Percentiles rank a stretch among this genome's conserved stretches.
phyloP scores from a whole-genome alignment of 2,797 vertebrate species.

The Lepus oiostolus region DNA sequence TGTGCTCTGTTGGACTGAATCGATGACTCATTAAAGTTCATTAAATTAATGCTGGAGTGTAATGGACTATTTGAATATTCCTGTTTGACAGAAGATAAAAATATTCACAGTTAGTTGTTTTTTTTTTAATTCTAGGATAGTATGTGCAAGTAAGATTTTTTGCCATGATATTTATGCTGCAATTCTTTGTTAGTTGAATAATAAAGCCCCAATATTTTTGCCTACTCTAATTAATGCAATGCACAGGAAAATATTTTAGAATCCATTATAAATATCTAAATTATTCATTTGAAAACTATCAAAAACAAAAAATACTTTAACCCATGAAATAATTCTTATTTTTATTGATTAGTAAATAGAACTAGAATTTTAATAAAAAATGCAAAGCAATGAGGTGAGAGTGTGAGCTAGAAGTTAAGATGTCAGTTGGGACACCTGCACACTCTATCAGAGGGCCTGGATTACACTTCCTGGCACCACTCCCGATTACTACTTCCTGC shows the following conservation, averaged over 20 bases:
- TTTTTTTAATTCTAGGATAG: conserved; percentile 45
- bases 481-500: no score
- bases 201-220: neutral
- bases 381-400: neutral
- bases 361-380: conserved; percentile 3
- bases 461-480: no score
- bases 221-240: neutral
- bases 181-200: conserved; percentile 1
- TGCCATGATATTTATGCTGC: neutral
- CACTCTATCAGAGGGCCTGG: no score
- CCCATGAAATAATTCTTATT: neutral
- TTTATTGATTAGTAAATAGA: neutral
- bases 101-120: neutral
- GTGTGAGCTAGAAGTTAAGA: no score
- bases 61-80: conserved; percentile 37
- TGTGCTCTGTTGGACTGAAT: neutral
- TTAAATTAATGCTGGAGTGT: conserved; percentile 27
- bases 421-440: no score
- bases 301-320: neutral
- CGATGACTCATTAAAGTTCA: conserved; percentile 28
- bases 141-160: neutral
- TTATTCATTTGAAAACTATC: neutral
- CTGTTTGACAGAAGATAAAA: conserved; percentile 16
- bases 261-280: neutral
- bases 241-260: neutral